Evolutionary conservation across 2,888 invertebrate species (phyloP).

Genomic region (Odontocerum albicorne): DNA sequence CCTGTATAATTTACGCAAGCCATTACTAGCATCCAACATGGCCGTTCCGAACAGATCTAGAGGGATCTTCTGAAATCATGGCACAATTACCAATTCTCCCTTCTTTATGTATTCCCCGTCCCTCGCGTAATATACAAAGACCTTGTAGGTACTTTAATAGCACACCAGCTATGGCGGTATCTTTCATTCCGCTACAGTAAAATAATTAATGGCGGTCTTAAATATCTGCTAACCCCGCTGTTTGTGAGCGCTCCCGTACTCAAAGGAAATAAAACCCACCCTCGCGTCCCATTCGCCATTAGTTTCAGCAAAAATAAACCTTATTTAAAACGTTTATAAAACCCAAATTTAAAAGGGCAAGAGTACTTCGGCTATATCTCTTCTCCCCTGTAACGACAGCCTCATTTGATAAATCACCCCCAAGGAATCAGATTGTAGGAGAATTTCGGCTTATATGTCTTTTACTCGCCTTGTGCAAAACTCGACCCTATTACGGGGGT

Average conservation of each 20-base stretch:
- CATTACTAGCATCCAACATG: constrained; percentile 25
- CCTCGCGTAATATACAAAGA: no score
- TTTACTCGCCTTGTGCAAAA: constrained; percentile 15
- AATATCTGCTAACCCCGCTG: constrained; percentile 35
- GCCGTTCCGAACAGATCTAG: constrained; percentile 18
- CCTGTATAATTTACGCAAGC: constrained; percentile 8
- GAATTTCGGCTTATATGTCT: constrained; percentile 14
- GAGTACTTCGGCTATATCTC: constrained; percentile 14
- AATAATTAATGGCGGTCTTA: constrained; percentile 37
- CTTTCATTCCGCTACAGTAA: constrained; percentile 29
- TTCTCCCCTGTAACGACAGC: constrained; percentile 27
- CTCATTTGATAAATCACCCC: constrained; percentile 37
- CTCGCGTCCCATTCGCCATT: constrained; percentile 4
- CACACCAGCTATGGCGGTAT: no score
- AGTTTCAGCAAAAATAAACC: constrained; percentile 14
- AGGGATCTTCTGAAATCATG: constrained; percentile 25
- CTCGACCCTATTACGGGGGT: constrained; percentile 20
- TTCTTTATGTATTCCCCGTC: no score
- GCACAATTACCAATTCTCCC: constrained; percentile 23
- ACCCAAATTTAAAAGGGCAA: constrained; percentile 13
- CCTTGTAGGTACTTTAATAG: no score
- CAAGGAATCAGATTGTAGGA: constrained; percentile 32
- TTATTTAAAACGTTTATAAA: constrained; percentile 19
- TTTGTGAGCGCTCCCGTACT: constrained; percentile 30
- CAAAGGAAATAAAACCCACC: constrained; percentile 29